These are phyloP conservation scores for Goniozus legneri DNA, from an alignment of 1,140 invertebrate species.

Conservation along the genomic window DNA sequence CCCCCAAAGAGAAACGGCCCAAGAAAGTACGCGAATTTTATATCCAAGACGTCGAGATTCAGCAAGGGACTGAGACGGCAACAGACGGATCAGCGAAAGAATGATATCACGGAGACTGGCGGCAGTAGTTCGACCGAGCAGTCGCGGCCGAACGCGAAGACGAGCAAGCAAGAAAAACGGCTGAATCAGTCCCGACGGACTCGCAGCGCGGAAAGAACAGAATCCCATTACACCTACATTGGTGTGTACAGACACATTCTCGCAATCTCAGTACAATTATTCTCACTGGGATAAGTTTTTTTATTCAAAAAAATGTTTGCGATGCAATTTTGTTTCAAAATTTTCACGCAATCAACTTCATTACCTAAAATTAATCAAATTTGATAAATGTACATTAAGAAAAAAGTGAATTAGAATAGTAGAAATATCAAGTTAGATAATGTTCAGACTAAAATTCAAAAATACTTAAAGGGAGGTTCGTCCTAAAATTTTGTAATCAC, in stretches of 20 bases:
- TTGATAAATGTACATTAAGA: too few relatives aligned
- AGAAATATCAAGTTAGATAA: too few relatives aligned
- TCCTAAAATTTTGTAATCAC: too few relatives aligned
- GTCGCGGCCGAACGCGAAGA: conserved; percentile 20
- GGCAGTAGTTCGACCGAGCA: conserved; percentile 40
- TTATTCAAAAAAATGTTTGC: too few relatives aligned
- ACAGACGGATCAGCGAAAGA: conserved; percentile 19
- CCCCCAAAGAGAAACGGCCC: conserved; percentile 34
- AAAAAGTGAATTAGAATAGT: too few relatives aligned
- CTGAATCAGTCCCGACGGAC: conserved; percentile 41
- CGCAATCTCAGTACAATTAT: too few relatives aligned
- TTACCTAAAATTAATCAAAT: too few relatives aligned
- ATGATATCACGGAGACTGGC: conserved; percentile 28
- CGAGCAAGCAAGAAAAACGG: conserved; percentile 38
- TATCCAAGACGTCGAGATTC: conserved; percentile 32
- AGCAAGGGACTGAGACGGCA: conserved; percentile 26
- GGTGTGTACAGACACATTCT: conserved; percentile 23
- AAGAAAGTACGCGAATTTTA: conserved; percentile 31
- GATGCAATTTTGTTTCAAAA: too few relatives aligned
- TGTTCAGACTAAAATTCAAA: too few relatives aligned
- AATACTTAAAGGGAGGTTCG: too few relatives aligned
- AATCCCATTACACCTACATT: conserved; percentile 51
- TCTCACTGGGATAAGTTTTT: too few relatives aligned
- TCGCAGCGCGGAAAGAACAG: conserved; percentile 45
- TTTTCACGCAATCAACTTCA: too few relatives aligned